Percentiles rank a stretch among this genome's conserved stretches.
phyloP scores from a whole-genome alignment of 2,888 invertebrate species.

The Tetropium fuscum region DNA sequence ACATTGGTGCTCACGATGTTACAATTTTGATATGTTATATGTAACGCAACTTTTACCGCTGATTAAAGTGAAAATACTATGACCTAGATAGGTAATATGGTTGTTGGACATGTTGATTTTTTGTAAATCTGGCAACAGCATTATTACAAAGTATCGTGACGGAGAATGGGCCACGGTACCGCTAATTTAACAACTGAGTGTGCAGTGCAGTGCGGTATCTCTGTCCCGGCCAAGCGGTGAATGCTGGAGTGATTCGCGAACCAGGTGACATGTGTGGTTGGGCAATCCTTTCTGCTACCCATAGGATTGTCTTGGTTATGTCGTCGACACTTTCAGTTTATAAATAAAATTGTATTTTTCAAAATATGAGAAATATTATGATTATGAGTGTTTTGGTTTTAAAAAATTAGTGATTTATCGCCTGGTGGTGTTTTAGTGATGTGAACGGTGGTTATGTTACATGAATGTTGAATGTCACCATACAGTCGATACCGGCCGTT shows the following conservation, averaged over 20 bases:
- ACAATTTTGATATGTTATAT: too few species aligned
- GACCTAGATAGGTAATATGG: too few species aligned
- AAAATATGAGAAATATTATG: too few species aligned
- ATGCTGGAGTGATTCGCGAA: slow-evolving; percentile 33
- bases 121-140: slow-evolving; percentile 19
- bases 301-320: too few species aligned
- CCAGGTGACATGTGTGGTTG: slow-evolving; percentile 44
- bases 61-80: too few species aligned
- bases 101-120: not conserved
- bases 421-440: slow-evolving; percentile 30
- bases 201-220: slow-evolving; percentile 29
- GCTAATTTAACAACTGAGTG: slow-evolving; percentile 39
- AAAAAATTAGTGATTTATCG: too few species aligned
- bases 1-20: too few species aligned
- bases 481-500: slow-evolving; percentile 65
- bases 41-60: too few species aligned
- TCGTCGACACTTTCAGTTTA: too few species aligned
- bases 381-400: too few species aligned
- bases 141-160: slow-evolving; percentile 34
- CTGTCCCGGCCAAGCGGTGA: slow-evolving; percentile 18
- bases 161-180: slow-evolving; percentile 45
- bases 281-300: too few species aligned
- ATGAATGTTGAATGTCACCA: slow-evolving; percentile 65
- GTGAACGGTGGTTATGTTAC: slow-evolving; percentile 32
- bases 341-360: too few species aligned